Evolutionary conservation across 2,113 vertebrate species (phyloP).

Genomic region (Lates calcarifer): DNA sequence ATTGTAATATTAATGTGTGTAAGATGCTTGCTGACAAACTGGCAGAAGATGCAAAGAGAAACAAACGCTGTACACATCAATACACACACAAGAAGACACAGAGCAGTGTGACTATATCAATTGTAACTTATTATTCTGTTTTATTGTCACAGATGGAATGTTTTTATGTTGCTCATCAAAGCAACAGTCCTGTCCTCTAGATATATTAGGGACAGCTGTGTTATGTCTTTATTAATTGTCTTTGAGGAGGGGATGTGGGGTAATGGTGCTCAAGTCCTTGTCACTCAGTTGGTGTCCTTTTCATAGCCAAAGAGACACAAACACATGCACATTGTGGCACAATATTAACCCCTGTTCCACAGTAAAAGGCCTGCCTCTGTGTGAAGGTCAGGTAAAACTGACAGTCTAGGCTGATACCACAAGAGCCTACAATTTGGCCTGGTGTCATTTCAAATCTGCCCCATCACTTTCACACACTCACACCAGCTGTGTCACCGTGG

Average conservation of each 20-base stretch:
- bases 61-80: not conserved
- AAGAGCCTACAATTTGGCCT: not conserved
- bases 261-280: not conserved
- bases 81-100: not conserved
- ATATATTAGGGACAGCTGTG: not conserved
- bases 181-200: not conserved
- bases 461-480: conserved; percentile 19
- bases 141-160: not conserved
- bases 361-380: not conserved
- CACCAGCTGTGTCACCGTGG: not conserved
- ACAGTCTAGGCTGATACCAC: not conserved
- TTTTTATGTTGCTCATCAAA: conserved; percentile 13
- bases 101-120: not conserved
- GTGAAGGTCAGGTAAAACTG: not conserved
- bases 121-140: not conserved
- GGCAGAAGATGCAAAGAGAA: conserved; percentile 4
- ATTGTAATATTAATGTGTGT: conserved; percentile 13
- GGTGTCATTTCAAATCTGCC: conserved; percentile 28
- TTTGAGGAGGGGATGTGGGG: not conserved
- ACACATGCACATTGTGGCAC: not conserved
- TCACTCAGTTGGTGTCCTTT: not conserved
- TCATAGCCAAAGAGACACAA: not conserved
- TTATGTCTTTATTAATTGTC: not conserved
- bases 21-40: conserved; percentile 11
- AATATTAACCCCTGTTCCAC: not conserved